Evolutionary conservation across 2,797 vertebrate species (phyloP).

Genomic region (Alosa sapidissima): DNA sequence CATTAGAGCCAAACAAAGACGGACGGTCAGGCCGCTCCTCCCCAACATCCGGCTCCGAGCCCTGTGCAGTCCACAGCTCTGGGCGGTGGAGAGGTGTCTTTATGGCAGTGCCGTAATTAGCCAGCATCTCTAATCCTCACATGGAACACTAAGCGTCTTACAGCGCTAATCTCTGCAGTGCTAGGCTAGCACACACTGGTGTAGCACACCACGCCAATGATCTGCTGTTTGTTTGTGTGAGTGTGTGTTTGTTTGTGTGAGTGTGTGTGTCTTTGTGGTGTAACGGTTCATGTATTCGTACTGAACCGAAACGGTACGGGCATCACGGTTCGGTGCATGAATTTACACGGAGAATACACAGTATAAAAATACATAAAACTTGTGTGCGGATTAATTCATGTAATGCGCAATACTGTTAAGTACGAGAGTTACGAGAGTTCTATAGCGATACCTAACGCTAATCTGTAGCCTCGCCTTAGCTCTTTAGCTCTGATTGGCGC

Average conservation of each 20-base stretch:
- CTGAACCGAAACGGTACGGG: no score
- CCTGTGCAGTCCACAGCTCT: not conserved
- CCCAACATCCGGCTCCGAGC: not conserved
- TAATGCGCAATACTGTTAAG: no score
- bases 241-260: not conserved
- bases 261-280: not conserved
- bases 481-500: no score
- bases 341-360: no score
- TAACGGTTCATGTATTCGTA: no score
- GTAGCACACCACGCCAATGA: not conserved
- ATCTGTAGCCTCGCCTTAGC: no score
- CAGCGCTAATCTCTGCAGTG: constrained; percentile 20
- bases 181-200: not conserved
- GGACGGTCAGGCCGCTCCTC: not conserved
- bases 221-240: not conserved
- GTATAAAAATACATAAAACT: no score
- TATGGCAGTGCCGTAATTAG: constrained; percentile 16
- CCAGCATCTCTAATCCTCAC: constrained; percentile 12
- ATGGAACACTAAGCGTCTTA: constrained; percentile 32
- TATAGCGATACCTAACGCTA: no score
- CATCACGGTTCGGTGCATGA: no score
- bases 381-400: no score
- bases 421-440: no score
- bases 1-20: not conserved
- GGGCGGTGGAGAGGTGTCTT: not conserved